Percentiles rank a stretch among this genome's conserved stretches.
These are phyloP conservation scores for Malurus melanocephalus DNA, from an alignment of 2,113 vertebrate species.

Conservation along the genomic window DNA sequence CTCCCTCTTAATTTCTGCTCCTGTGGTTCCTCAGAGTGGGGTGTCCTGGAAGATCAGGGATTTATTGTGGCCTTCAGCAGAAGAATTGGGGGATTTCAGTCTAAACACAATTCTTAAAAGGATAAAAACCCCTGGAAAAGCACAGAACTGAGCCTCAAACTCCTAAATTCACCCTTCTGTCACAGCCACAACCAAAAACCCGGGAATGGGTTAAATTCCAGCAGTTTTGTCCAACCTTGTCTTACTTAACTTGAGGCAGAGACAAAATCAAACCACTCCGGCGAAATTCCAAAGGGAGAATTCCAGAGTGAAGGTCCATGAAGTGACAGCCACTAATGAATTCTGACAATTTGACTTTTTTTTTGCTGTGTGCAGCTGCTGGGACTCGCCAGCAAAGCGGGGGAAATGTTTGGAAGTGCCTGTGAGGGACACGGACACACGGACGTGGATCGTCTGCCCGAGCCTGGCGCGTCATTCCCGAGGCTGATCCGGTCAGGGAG, in stretches of 20 bases:
- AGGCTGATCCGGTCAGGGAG: background rate
- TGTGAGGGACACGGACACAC: background rate
- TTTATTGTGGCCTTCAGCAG: background rate
- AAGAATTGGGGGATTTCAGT: background rate
- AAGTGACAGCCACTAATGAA: constrained; percentile 48
- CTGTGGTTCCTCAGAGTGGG: background rate
- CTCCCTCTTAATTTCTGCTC: background rate
- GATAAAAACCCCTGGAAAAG: background rate
- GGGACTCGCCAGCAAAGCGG: background rate
- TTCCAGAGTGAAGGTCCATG: background rate
- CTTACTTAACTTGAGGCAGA: background rate
- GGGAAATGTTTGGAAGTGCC: background rate
- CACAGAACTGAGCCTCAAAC: background rate
- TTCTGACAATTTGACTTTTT: constrained; percentile 38
- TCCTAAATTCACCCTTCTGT: background rate
- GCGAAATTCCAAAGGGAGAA: background rate
- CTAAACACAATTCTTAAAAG: background rate
- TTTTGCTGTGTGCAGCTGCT: background rate
- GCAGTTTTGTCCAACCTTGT: background rate
- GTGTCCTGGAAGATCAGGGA: background rate
- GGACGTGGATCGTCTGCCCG: background rate
- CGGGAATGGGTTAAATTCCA: background rate
- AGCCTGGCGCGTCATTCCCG: background rate
- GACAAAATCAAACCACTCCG: background rate
- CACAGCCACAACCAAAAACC: background rate